Evolutionary conservation across 2,113 vertebrate species (phyloP).

Genomic region (Antennarius striatus): DNA sequence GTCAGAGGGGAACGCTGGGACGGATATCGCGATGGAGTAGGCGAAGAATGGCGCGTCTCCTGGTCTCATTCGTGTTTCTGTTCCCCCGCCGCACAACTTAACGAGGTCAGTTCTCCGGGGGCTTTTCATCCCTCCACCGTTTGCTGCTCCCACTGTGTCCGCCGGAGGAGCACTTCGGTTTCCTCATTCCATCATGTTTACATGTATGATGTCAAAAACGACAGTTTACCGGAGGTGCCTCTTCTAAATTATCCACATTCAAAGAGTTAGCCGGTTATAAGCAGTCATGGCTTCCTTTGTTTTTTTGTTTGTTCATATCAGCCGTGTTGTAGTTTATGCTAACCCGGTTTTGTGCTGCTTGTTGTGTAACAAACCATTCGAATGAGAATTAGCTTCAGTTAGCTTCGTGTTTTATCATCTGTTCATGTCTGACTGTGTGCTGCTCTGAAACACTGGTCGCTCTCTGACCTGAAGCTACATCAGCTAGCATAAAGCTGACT

Average conservation of each 20-base stretch:
- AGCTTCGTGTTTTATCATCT: too few species aligned
- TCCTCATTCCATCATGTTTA: slow-evolving; percentile 3
- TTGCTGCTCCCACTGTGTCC: slow-evolving; percentile 20
- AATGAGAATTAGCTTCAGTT: not conserved
- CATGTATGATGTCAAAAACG: not conserved
- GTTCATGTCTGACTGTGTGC: too few species aligned
- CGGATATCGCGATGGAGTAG: slow-evolving; percentile 66
- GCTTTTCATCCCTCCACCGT: slow-evolving; percentile 1
- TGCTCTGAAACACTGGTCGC: too few species aligned
- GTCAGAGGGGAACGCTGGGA: slow-evolving; percentile 40
- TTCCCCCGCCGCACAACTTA: slow-evolving; percentile 1
- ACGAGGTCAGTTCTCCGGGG: slow-evolving; percentile 47
- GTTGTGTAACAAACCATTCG: slow-evolving; percentile 19
- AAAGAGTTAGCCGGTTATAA: too few species aligned
- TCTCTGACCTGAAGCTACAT: not conserved
- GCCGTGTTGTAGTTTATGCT: slow-evolving; percentile 24
- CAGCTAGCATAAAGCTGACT: slow-evolving; percentile 44
- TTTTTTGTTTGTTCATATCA: not conserved
- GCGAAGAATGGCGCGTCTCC: slow-evolving; percentile 3
- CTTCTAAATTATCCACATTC: not conserved
- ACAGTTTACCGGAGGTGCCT: fast-evolving
- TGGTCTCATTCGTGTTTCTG: not conserved
- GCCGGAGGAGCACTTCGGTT: slow-evolving; percentile 29
- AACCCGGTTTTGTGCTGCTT: not conserved
- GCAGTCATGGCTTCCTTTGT: not conserved